A percentile compares a stretch with the other conserved stretches of the same genome.
These are phyloP conservation scores for Elmis aenea DNA, from an alignment of 2,888 invertebrate species.

Conservation along the genomic window DNA sequence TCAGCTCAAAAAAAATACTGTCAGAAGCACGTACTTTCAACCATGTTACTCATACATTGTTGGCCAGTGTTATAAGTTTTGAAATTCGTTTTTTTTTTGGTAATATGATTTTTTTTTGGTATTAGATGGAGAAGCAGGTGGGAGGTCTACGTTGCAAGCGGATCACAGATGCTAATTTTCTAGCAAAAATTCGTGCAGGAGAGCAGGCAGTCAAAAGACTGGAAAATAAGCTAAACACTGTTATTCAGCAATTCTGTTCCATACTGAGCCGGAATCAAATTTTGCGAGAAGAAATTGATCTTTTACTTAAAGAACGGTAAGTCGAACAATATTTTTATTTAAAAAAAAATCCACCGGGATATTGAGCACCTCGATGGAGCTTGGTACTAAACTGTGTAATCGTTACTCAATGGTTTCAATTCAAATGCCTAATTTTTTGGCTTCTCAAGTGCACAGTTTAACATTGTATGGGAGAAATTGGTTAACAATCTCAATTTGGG, in stretches of 20 bases:
- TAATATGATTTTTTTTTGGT: neutral
- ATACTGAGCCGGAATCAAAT: conserved; percentile 68
- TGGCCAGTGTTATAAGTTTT: too few relatives aligned
- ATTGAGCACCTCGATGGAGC: too few relatives aligned
- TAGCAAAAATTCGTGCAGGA: conserved; percentile 50
- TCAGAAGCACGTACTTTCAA: too few relatives aligned
- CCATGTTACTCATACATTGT: too few relatives aligned
- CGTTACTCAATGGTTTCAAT: too few relatives aligned
- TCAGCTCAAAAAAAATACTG: too few relatives aligned
- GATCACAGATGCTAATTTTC: conserved; percentile 47
- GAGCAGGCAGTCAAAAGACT: conserved; percentile 57
- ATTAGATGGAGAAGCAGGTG: conserved; percentile 47
- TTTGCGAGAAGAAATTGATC: conserved; percentile 76
- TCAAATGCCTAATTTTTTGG: neutral
- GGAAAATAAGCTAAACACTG: conserved; percentile 71
- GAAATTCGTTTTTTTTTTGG: neutral
- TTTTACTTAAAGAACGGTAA: conserved; percentile 72
- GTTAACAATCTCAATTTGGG: conserved; percentile 70
- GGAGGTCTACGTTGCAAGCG: conserved; percentile 43
- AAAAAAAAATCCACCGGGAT: too few relatives aligned
- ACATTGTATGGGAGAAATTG: conserved; percentile 73
- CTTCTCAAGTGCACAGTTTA: conserved; percentile 66
- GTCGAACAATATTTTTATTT: too few relatives aligned
- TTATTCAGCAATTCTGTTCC: conserved; percentile 70
- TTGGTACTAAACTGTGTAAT: too few relatives aligned